Conservation (phyloP, 2,797 vertebrate species). For the Myotis pilosus region DNA sequence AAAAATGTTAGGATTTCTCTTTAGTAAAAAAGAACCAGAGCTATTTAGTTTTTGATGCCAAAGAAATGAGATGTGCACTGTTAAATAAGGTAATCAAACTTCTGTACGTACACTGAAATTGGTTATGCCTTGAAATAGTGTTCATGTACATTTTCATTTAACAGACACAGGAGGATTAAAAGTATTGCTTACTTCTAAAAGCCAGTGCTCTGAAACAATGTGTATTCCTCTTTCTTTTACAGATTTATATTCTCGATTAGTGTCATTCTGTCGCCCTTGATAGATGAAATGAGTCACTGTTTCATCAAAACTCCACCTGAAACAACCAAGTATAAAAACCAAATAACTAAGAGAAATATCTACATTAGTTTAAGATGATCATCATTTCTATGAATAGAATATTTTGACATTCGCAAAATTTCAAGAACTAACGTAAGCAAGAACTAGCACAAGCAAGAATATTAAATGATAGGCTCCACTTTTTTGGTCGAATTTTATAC, state of each 20-base stretch:
- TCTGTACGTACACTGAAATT: not conserved
- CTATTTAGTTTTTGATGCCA: not conserved
- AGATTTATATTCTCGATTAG: slow-evolving; percentile 93
- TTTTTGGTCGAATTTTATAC: not conserved
- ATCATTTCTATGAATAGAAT: slow-evolving; percentile 36
- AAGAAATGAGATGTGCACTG: not conserved
- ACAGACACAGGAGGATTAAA: not conserved
- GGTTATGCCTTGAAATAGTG: not conserved
- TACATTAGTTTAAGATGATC: not conserved
- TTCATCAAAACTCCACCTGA: slow-evolving; percentile 95
- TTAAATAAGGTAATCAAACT: not conserved
- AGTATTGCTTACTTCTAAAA: slow-evolving; percentile 89
- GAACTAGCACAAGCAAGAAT: not conserved
- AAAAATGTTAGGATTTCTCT: no score
- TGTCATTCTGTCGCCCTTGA: slow-evolving; percentile 94
- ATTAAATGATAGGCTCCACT: not conserved
- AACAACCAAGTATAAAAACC: slow-evolving; percentile 53
- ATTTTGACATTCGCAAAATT: not conserved
- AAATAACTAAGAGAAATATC: slow-evolving; percentile 28
- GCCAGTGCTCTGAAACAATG: slow-evolving; percentile 96
- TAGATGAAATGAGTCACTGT: slow-evolving; percentile 98
- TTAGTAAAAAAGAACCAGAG: slow-evolving; percentile 20
- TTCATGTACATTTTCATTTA: not conserved
- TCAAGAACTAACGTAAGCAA: not conserved
- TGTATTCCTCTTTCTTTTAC: slow-evolving; percentile 93